phyloP scores from a whole-genome alignment of 1,140 invertebrate species.

The Drosophila equinoxialis region DNA sequence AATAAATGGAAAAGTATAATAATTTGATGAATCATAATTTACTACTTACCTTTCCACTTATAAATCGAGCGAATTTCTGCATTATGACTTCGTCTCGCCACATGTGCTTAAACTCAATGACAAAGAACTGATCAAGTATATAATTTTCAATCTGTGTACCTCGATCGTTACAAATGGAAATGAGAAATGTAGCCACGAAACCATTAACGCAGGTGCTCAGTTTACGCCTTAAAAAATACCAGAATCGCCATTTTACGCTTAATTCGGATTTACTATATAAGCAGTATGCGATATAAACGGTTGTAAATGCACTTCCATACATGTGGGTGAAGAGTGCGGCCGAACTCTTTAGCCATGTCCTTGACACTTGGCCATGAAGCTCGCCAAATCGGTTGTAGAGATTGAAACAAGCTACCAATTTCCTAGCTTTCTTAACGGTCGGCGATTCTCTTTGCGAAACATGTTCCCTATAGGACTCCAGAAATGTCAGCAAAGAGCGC shows the following conservation, averaged over 20 bases:
- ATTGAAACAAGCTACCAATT: slow-evolving; percentile 12
- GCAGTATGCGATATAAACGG: slow-evolving; percentile 26
- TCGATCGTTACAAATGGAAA: slow-evolving; percentile 27
- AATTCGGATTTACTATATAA: slow-evolving; percentile 6
- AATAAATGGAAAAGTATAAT: not conserved
- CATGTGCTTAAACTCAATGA: slow-evolving; percentile 20
- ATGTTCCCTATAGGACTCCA: not conserved
- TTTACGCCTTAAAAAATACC: slow-evolving; percentile 15
- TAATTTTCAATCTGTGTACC: slow-evolving; percentile 17
- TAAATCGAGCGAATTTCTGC: slow-evolving; percentile 17
- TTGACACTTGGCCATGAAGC: slow-evolving; percentile 12
- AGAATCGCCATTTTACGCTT: not conserved
- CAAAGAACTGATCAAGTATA: slow-evolving; percentile 12
- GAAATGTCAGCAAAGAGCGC: slow-evolving; percentile 6
- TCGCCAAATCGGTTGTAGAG: slow-evolving; percentile 14
- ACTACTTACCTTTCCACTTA: slow-evolving; percentile 29
- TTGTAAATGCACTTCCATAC: slow-evolving; percentile 23
- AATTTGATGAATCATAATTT: not conserved
- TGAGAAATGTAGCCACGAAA: slow-evolving; percentile 10
- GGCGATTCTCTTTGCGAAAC: no score
- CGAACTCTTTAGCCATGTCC: slow-evolving; percentile 23
- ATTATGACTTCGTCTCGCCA: not conserved
- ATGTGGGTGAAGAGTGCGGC: slow-evolving; percentile 23
- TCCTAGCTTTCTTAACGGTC: not conserved
- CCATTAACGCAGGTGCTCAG: slow-evolving; percentile 22